Conservation (phyloP, 2,113 vertebrate genomes). For the Cyprinus carpio region DNA sequence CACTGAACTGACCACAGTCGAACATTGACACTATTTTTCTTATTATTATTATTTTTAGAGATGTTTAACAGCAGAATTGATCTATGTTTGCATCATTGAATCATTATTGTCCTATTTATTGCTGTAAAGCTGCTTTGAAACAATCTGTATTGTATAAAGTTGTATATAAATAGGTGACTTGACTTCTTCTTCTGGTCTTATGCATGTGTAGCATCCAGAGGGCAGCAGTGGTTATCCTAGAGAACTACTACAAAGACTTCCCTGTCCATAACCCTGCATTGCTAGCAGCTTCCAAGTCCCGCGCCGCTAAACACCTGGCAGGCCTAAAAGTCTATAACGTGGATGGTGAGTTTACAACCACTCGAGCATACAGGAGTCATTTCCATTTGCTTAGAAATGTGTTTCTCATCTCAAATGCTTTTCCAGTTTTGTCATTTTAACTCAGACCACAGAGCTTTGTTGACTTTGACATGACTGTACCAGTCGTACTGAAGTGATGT, state of each 20-base stretch:
- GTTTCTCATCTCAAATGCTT: neutral
- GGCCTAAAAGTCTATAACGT: slow-evolving; percentile 93
- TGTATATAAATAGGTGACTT: neutral
- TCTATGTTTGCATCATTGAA: neutral
- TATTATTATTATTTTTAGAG: no score
- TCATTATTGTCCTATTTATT: neutral
- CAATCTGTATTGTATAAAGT: neutral
- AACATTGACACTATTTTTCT: no score
- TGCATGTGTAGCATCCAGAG: slow-evolving; percentile 82
- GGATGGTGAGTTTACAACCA: slow-evolving; percentile 80
- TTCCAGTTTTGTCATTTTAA: neutral
- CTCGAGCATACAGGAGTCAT: slow-evolving; percentile 72
- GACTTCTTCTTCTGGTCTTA: neutral
- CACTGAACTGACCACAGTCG: neutral
- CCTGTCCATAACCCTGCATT: slow-evolving; percentile 87
- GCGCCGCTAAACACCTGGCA: slow-evolving; percentile 87
- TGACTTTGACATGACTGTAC: neutral
- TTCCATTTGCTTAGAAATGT: neutral
- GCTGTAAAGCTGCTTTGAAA: no score
- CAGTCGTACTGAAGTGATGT: neutral
- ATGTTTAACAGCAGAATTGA: no score
- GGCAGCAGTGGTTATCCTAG: slow-evolving; percentile 87
- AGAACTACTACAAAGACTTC: slow-evolving; percentile 95
- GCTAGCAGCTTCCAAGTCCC: slow-evolving; percentile 86
- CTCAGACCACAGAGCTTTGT: neutral